phyloP scores from a whole-genome alignment of 2,888 invertebrate species.

The Apotomis turbidana region DNA sequence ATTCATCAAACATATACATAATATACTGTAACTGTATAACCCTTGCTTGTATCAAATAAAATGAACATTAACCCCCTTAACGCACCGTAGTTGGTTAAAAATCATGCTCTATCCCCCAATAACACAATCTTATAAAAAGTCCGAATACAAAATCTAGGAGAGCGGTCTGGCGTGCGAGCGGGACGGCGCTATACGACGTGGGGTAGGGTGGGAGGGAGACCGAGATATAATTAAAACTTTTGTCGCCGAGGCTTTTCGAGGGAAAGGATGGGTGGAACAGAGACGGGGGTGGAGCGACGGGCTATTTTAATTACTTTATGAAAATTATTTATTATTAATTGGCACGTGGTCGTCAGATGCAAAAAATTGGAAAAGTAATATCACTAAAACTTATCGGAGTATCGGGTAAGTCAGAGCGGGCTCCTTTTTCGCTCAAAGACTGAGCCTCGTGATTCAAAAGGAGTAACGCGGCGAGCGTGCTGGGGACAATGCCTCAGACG shows the following conservation, averaged over 20 bases:
- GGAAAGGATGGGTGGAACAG: slow-evolving; percentile 66
- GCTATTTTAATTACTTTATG: no score
- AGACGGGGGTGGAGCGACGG: slow-evolving; percentile 48
- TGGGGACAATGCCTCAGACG: no score
- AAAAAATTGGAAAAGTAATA: no score
- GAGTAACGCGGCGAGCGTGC: no score
- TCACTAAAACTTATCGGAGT: no score
- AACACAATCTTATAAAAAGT: slow-evolving; percentile 42
- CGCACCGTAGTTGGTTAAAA: slow-evolving; percentile 24
- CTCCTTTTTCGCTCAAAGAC: no score
- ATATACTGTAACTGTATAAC: no score
- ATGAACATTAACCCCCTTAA: slow-evolving; percentile 20
- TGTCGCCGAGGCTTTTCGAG: slow-evolving; percentile 80
- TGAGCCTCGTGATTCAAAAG: no score
- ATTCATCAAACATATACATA: no score
- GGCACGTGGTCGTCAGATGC: no score
- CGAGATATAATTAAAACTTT: slow-evolving; percentile 82
- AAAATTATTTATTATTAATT: no score
- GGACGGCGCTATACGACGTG: slow-evolving; percentile 50
- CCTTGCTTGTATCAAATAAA: background rate
- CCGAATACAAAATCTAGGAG: slow-evolving; percentile 40
- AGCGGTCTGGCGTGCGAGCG: slow-evolving; percentile 50
- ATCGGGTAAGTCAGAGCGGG: no score
- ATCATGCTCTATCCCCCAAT: slow-evolving; percentile 35
- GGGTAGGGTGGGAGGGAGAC: slow-evolving; percentile 57